Conservation (phyloP, 1,140 invertebrate species). For the Lepidurus arcticus region DNA sequence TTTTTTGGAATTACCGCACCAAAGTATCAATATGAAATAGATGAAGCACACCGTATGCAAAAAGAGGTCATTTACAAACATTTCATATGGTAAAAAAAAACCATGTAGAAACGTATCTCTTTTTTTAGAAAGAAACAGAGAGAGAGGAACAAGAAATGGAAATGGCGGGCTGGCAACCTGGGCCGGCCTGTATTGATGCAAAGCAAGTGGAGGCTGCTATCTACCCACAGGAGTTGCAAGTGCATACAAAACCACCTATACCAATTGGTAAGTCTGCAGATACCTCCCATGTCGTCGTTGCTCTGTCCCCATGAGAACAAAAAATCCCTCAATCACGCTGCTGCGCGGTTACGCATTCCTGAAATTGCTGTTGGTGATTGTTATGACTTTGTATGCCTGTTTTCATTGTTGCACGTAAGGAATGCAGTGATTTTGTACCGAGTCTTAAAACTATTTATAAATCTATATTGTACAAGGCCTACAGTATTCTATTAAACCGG, state of each 20-base stretch:
- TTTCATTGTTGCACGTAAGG: neutral
- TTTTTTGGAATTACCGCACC: constrained; percentile 86
- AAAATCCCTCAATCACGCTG: neutral
- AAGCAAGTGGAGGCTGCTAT: constrained; percentile 4
- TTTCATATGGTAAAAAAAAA: neutral
- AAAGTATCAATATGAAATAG: constrained; percentile 84
- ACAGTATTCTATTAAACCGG: no score
- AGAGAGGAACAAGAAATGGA: constrained; percentile 27
- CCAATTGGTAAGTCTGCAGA: neutral
- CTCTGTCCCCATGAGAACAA: neutral
- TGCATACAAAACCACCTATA: neutral
- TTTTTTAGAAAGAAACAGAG: constrained; percentile 11
- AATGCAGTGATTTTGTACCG: neutral
- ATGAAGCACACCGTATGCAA: constrained; percentile 63
- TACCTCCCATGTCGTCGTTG: neutral
- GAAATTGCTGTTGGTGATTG: neutral
- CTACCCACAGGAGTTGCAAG: constrained; percentile 15
- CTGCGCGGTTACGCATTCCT: neutral
- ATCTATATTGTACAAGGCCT: no score
- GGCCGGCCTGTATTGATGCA: neutral
- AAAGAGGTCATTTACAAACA: constrained; percentile 41
- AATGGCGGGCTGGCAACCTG: constrained; percentile 31
- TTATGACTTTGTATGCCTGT: neutral
- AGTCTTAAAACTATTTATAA: neutral
- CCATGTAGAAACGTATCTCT: neutral